These are phyloP conservation scores for Oriolus oriolus DNA, from an alignment of 2,113 vertebrate species.

Conservation along the genomic window DNA sequence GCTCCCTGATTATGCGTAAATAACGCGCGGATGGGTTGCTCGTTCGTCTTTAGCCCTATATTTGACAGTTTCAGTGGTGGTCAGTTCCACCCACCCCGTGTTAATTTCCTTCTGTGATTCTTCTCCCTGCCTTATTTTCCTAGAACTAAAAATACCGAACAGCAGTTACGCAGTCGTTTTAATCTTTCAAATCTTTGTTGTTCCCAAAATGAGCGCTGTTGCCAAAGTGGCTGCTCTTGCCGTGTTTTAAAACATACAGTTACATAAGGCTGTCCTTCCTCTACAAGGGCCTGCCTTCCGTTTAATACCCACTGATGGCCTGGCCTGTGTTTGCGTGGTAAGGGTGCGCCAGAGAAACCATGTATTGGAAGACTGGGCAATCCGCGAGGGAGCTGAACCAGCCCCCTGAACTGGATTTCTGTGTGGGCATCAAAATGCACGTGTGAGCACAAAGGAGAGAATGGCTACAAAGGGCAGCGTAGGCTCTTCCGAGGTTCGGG, in stretches of 20 bases:
- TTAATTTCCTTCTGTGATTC: neutral
- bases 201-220: neutral
- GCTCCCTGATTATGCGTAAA: neutral
- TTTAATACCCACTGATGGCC: neutral
- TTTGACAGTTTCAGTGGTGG: neutral
- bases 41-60: fast-evolving
- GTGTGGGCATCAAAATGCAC: neutral
- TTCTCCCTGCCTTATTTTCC: neutral
- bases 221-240: neutral
- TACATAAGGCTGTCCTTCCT: neutral
- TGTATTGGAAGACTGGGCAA: neutral
- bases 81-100: neutral
- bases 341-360: neutral
- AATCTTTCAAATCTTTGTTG: neutral
- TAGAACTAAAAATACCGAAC: neutral
- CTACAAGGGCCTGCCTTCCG: neutral
- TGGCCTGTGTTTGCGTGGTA: neutral
- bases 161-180: neutral
- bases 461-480: neutral
- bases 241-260: neutral
- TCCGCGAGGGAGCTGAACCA: neutral
- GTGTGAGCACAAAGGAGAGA: neutral
- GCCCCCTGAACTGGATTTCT: neutral
- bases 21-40: neutral
- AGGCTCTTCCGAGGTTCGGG: neutral